Evolutionary conservation across 2,888 invertebrate species (phyloP).

Genomic region (Acanthosepion pharaonis): DNA sequence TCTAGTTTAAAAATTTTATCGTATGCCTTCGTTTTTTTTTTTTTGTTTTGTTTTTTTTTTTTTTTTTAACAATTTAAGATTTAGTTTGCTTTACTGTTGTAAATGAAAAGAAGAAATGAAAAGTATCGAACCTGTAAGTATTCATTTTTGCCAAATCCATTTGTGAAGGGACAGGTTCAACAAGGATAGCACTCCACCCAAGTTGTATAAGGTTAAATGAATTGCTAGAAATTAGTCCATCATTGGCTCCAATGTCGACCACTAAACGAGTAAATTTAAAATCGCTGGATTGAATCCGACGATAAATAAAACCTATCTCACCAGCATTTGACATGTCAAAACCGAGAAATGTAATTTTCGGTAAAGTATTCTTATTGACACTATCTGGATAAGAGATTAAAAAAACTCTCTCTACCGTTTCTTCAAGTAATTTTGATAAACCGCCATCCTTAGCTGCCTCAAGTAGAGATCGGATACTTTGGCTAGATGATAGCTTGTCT

Average conservation of each 20-base stretch:
- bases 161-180: conserved; percentile 64
- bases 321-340: conserved; percentile 65
- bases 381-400: conserved; percentile 52
- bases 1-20: too few species aligned
- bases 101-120: neutral
- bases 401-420: conserved; percentile 62
- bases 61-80: too few species aligned
- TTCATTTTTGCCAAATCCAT: conserved; percentile 60
- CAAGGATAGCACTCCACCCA: conserved; percentile 68
- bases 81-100: too few species aligned
- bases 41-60: too few species aligned
- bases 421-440: conserved; percentile 57
- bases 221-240: conserved; percentile 67
- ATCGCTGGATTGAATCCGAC: conserved; percentile 54
- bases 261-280: conserved; percentile 57
- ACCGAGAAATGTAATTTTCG: conserved; percentile 54
- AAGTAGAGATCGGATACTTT: conserved; percentile 48
- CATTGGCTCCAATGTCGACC: conserved; percentile 68
- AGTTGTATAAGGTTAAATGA: conserved; percentile 67
- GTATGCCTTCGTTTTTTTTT: too few species aligned
- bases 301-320: conserved; percentile 61
- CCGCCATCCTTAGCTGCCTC: conserved; percentile 60
- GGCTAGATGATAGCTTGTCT: conserved; percentile 24
- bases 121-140: conserved; percentile 56
- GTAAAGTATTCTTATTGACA: neutral